These are phyloP conservation scores for Acanthacorydalis orientalis DNA, from an alignment of 2,888 invertebrate genomes.

Conservation along the genomic window DNA sequence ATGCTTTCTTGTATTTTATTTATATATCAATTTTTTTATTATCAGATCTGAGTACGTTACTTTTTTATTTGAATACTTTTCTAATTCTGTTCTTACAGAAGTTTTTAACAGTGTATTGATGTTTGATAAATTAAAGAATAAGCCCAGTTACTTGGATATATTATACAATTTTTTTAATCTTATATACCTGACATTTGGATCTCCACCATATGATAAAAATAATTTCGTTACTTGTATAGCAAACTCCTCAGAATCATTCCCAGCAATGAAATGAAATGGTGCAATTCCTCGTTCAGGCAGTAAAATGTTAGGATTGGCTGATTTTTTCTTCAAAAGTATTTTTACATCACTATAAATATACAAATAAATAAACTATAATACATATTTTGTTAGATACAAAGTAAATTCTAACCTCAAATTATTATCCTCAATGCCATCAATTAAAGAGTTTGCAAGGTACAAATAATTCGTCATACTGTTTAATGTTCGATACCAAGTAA, in stretches of 20 bases:
- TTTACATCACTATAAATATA: conserved; percentile 23
- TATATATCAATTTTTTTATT: too few relatives aligned
- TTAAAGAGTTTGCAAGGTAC: neutral
- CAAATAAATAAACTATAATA: neutral
- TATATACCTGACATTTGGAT: conserved; percentile 58
- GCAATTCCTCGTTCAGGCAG: conserved; percentile 55
- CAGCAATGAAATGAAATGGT: conserved; percentile 60
- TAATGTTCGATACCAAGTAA: too few relatives aligned
- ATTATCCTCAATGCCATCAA: neutral
- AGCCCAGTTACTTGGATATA: too few relatives aligned
- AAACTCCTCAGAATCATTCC: conserved; percentile 45
- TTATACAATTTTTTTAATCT: too few relatives aligned
- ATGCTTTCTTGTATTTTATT: too few relatives aligned
- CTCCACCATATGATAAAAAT: conserved; percentile 49
- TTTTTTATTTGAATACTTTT: too few relatives aligned
- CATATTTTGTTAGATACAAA: neutral
- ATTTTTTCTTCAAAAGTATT: conserved; percentile 30
- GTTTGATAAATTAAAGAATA: too few relatives aligned
- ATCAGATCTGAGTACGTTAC: too few relatives aligned
- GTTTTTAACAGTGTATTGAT: too few relatives aligned
- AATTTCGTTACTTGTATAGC: conserved; percentile 44
- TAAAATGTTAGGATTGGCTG: conserved; percentile 49
- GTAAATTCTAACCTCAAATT: neutral
- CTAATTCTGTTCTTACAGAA: too few relatives aligned
- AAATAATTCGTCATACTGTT: too few relatives aligned